Conservation (phyloP, 2,888 invertebrate genomes). For the Agrotis exclamationis region DNA sequence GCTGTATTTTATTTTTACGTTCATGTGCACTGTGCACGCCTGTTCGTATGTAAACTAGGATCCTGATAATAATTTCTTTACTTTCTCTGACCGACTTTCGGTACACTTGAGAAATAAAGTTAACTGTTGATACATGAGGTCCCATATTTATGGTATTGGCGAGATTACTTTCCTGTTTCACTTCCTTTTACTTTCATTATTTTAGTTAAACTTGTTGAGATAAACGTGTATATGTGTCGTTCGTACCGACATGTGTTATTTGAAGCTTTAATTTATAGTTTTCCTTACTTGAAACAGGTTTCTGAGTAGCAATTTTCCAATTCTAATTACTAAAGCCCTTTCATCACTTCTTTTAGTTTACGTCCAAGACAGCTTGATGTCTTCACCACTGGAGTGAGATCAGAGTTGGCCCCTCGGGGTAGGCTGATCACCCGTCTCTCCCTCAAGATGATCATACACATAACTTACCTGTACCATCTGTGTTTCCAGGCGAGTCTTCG, state of each 20-base stretch:
- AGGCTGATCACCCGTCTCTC: neutral
- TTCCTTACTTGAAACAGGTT: neutral
- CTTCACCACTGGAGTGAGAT: neutral
- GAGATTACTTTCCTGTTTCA: constrained; percentile 50
- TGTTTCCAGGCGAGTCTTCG: constrained; percentile 95
- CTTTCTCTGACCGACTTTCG: constrained; percentile 67
- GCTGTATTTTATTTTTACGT: constrained; percentile 24
- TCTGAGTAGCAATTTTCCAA: neutral
- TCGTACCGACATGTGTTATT: neutral
- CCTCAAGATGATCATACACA: neutral
- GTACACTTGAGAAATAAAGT: constrained; percentile 49
- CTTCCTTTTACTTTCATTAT: constrained; percentile 32
- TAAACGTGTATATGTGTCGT: neutral
- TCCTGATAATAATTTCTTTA: constrained; percentile 65
- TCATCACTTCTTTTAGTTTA: neutral
- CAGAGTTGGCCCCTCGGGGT: neutral
- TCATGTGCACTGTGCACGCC: constrained; percentile 19
- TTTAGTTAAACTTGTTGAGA: constrained; percentile 9
- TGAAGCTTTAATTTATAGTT: neutral
- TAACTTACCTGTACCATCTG: constrained; percentile 38
- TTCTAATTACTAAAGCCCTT: neutral
- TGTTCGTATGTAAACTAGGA: constrained; percentile 61
- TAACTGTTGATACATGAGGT: constrained; percentile 53
- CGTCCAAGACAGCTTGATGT: neutral
- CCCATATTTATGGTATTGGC: constrained; percentile 43